Conservation (phyloP, 2,888 invertebrate species). For the Tupiocoris notatus region DNA sequence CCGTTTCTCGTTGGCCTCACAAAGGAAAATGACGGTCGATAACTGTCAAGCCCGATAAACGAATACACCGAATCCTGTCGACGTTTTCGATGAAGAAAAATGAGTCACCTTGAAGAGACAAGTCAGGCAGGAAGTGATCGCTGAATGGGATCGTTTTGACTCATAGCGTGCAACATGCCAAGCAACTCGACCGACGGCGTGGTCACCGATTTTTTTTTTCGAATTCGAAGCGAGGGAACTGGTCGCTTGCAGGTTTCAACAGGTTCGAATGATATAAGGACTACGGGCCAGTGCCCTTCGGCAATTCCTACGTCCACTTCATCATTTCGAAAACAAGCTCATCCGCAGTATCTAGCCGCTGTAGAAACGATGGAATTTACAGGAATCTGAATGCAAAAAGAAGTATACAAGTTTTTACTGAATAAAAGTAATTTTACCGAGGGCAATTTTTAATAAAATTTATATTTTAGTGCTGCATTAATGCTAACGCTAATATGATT, state of each 20-base stretch:
- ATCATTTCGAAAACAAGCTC: neutral
- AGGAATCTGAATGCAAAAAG: too few relatives aligned
- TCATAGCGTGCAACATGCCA: neutral
- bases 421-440: too few relatives aligned
- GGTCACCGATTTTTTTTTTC: neutral
- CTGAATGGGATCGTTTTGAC: neutral
- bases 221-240: neutral
- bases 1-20: too few relatives aligned
- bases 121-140: neutral
- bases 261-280: slow-evolving; percentile 1
- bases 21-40: too few relatives aligned
- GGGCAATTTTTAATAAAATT: too few relatives aligned
- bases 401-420: too few relatives aligned
- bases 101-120: neutral
- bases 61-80: too few relatives aligned
- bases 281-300: neutral
- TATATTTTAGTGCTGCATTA: too few relatives aligned
- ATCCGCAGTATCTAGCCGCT: too few relatives aligned
- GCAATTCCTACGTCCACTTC: neutral
- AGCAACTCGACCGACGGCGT: neutral
- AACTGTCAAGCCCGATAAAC: too few relatives aligned
- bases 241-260: slow-evolving; percentile 17
- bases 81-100: neutral
- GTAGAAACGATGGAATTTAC: too few relatives aligned
- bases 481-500: too few relatives aligned